Evolutionary conservation across 2,797 vertebrate species (phyloP), one percentile per base, ranked within the genome.

Genomic region (Pempheris klunzingeri): DNA sequence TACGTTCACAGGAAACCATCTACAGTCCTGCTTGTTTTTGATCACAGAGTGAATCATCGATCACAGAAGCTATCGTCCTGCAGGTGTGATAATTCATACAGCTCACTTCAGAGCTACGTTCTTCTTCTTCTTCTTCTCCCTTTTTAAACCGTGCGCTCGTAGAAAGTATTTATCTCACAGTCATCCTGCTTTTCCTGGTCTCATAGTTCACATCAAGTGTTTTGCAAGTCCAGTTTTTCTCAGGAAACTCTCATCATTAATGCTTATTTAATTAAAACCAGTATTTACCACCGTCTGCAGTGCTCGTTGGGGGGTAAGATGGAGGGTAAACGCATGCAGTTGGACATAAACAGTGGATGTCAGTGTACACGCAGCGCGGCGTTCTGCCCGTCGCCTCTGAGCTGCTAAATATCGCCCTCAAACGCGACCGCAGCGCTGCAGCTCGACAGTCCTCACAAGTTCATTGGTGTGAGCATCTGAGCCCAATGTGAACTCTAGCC

Each of bases 381-480:
- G 68, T 82, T 68, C 77, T n/a, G 17, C 50, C 64, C 68, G 2
- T 57, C 7, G n/a, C 73, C 41, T 77, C 83, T 78, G 69, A 90
- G 82, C 84, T 82, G 73, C 18, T 86, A 86, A 82, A 85, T 86
- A 87, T 78, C 73, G 28, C 72, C 65, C 72, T 79, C 78, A 78
- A 74, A 87, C 82, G 71, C 58, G 20, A 24, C 13, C 15, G 38
- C 47, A 4, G n/a, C 8, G 75, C 57, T 6, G 67, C 75, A 57
- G 58, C 78, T 53, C 65, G 36, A 75, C 86, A 81, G 69, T 80
- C 77, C 82, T 85, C 83, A 18, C 72, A 5, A 77, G 60, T 81
- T 84, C 83, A 73, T 70, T 66, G 79, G 86, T 78, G 88, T 90
- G 89, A 91, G 88, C 86, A 73, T 86, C 88, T 88, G 87, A 90